A percentile compares a stretch with the other conserved stretches of the same genome.
Conservation (phyloP, 35 echinoderm and acorn worm species). For the Ophiothrix spiculata region DNA sequence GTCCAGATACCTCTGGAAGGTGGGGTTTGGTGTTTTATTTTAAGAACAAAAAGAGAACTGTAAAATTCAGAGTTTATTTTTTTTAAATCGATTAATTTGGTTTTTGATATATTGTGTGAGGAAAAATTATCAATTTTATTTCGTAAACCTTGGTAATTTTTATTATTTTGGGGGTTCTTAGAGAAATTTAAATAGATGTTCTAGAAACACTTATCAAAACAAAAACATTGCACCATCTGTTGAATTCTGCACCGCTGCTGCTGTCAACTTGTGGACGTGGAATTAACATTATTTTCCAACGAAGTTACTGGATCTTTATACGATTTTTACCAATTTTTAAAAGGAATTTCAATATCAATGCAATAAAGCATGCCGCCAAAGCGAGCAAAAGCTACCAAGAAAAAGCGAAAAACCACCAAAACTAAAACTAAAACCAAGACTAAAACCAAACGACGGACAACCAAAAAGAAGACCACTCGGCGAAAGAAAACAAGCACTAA, state of each 20-base stretch:
- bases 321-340: background rate
- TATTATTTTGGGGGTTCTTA: too few relatives aligned
- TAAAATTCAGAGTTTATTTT: too few relatives aligned
- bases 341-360: background rate
- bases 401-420: slow-evolving; percentile 9
- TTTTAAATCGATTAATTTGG: too few relatives aligned
- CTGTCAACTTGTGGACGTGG: background rate
- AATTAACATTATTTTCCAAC: background rate
- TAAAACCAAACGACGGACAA: background rate
- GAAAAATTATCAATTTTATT: too few relatives aligned
- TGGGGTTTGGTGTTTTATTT: too few relatives aligned
- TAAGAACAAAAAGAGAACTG: too few relatives aligned
- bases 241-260: background rate
- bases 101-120: too few relatives aligned
- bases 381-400: background rate
- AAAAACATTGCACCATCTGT: background rate
- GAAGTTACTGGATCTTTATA: background rate
- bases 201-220: background rate
- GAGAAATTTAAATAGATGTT: too few relatives aligned
- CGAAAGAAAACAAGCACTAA: background rate
- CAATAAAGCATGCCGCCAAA: background rate
- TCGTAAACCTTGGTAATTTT: too few relatives aligned
- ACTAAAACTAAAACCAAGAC: slow-evolving; percentile 8
- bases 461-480: background rate
- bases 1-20: too few relatives aligned